Conservation (phyloP, 2,797 vertebrate species). For the Enteromius radiatus region DNA sequence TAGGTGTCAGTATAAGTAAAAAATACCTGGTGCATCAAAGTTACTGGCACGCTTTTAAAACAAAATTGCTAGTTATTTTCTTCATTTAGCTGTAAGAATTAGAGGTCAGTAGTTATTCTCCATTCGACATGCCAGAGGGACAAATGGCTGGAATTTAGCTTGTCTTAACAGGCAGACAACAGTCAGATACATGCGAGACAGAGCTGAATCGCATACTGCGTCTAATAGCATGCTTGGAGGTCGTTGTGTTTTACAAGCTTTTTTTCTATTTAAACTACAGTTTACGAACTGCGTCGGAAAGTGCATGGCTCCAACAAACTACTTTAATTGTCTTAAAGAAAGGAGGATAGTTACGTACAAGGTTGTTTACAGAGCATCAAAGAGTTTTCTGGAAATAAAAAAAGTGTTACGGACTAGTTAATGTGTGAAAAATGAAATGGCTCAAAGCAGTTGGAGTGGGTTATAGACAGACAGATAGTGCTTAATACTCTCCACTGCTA, state of each 20-base stretch:
- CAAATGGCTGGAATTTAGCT: background rate
- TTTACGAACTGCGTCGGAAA: slow-evolving; percentile 48
- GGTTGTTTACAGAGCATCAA: slow-evolving; percentile 2
- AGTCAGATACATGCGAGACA: slow-evolving; percentile 28
- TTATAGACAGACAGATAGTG: slow-evolving; percentile 32
- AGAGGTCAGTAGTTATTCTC: background rate
- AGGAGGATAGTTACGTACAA: slow-evolving; percentile 1
- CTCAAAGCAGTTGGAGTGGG: background rate
- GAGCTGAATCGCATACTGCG: background rate
- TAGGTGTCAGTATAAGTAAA: background rate
- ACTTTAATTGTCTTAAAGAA: slow-evolving; percentile 27
- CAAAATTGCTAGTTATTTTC: background rate
- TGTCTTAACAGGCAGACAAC: slow-evolving; percentile 7
- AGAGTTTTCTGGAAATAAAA: slow-evolving; percentile 2
- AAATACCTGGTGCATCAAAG: background rate
- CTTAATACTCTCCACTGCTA: slow-evolving; percentile 52
- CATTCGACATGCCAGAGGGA: background rate
- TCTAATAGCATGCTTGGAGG: slow-evolving; percentile 8
- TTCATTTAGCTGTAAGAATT: background rate
- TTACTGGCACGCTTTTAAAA: background rate
- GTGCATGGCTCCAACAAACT: background rate
- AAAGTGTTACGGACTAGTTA: background rate
- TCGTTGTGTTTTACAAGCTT: slow-evolving; percentile 45
- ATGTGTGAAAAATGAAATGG: background rate
- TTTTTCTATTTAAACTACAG: slow-evolving; percentile 43